These are phyloP conservation scores for Ceratosolen fusciceps DNA, from an alignment of 1,140 invertebrate species.

Conservation along the genomic window DNA sequence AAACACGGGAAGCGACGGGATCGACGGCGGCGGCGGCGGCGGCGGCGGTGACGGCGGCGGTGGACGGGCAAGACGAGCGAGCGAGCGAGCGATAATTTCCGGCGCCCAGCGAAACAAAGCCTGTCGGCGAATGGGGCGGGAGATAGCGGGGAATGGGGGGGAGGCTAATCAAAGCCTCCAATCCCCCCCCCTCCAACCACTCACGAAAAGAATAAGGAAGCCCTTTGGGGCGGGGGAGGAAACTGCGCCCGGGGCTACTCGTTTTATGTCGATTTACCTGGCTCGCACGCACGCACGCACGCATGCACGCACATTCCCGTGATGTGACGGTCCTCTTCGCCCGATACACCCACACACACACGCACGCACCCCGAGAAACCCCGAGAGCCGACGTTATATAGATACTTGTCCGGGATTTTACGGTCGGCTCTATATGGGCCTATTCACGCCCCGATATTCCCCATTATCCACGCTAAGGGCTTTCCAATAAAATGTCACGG, in stretches of 20 bases:
- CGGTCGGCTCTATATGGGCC: neutral
- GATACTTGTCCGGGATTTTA: slow-evolving; percentile 27
- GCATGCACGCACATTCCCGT: neutral
- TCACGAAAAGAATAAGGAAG: slow-evolving; percentile 4
- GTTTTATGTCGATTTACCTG: slow-evolving; percentile 32
- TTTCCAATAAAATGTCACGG: slow-evolving; percentile 29
- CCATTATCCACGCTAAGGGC: neutral
- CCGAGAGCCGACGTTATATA: slow-evolving; percentile 16
- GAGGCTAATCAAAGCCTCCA: slow-evolving; percentile 40
- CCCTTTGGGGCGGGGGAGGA: neutral
- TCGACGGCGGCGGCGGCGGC: no score
- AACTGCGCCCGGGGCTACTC: neutral
- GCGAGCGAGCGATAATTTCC: slow-evolving; percentile 43
- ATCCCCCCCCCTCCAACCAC: no score
- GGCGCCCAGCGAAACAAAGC: slow-evolving; percentile 1
- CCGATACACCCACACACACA: neutral
- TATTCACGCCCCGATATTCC: slow-evolving; percentile 16
- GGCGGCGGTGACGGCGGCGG: no score
- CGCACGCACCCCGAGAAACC: no score
- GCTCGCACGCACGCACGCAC: neutral
- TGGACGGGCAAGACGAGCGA: neutral
- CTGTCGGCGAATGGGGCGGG: neutral
- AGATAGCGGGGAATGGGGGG: neutral
- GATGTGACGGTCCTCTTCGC: slow-evolving; percentile 12
- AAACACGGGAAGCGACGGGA: slow-evolving; percentile 30